These are phyloP conservation scores for Spodoptera litura DNA, from an alignment of 1,140 invertebrate genomes.

Conservation along the genomic window DNA sequence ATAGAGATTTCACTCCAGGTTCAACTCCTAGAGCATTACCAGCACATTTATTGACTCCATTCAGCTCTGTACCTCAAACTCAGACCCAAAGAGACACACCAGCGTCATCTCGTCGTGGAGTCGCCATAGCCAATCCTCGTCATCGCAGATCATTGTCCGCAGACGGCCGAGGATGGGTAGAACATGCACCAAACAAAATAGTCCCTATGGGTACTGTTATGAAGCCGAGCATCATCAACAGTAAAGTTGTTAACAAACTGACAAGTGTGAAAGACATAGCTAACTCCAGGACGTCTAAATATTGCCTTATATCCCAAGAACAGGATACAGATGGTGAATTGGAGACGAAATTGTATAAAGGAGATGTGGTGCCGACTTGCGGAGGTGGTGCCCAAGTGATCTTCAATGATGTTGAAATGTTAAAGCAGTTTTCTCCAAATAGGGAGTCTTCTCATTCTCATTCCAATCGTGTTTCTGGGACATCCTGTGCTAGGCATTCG, in stretches of 20 bases:
- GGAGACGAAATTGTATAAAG: conserved; percentile 97
- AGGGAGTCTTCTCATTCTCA: conserved; percentile 52
- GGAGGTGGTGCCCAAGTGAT: conserved; percentile 98
- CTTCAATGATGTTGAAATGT: conserved; percentile 97
- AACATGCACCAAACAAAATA: conserved; percentile 93
- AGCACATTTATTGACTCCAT: conserved; percentile 79
- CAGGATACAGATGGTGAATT: conserved; percentile 96
- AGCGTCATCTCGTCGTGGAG: conserved; percentile 78
- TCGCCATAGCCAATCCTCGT: conserved; percentile 90
- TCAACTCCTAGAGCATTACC: conserved; percentile 79
- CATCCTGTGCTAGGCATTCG: conserved; percentile 74
- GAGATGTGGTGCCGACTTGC: conserved; percentile 96
- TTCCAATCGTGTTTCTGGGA: conserved; percentile 60
- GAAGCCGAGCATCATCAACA: conserved; percentile 93
- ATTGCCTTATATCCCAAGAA: conserved; percentile 96
- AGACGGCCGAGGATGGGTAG: conserved; percentile 93
- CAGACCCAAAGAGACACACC: conserved; percentile 65
- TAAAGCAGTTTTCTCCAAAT: conserved; percentile 94
- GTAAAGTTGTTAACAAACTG: conserved; percentile 94
- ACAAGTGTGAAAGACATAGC: conserved; percentile 90
- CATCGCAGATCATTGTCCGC: conserved; percentile 93
- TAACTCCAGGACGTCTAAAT: conserved; percentile 92
- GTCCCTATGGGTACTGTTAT: conserved; percentile 94
- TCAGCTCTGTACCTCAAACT: conserved; percentile 68
- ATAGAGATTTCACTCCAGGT: conserved; percentile 69